Conservation (phyloP, 1,140 invertebrate species). For the Drosophila truncata region DNA sequence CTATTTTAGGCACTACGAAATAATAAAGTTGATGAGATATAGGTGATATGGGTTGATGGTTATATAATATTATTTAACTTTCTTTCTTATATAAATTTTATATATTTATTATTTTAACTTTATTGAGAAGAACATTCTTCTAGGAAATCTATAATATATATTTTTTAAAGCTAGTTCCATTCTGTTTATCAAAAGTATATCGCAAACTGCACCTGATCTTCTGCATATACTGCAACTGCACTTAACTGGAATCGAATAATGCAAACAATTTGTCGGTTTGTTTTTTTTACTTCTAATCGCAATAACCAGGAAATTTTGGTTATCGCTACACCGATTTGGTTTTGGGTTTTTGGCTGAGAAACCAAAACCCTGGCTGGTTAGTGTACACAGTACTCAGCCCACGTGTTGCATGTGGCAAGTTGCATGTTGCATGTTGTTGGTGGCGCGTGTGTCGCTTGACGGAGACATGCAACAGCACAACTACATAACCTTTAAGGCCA, state of each 20-base stretch:
- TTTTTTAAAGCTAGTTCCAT: not conserved
- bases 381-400: conserved; percentile 15
- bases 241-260: conserved; percentile 26
- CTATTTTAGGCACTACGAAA: conserved; percentile 15
- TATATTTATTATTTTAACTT: no score
- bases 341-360: not conserved
- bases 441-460: conserved; percentile 55
- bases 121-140: not conserved
- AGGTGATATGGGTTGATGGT: not conserved
- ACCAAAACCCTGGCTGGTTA: not conserved
- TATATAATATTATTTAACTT: not conserved
- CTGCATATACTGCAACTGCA: conserved; percentile 9
- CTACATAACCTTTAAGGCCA: conserved; percentile 78
- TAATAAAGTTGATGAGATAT: not conserved
- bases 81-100: not conserved
- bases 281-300: conserved; percentile 1
- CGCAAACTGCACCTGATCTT: not conserved
- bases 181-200: not conserved
- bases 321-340: not conserved
- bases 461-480: conserved; percentile 59
- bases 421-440: conserved; percentile 45
- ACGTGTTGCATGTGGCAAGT: conserved; percentile 31
- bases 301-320: conserved; percentile 21
- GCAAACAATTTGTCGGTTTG: conserved; percentile 31
- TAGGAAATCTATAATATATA: not conserved